Conservation (phyloP, 2,888 invertebrate genomes). For the Calameuta idolon region DNA sequence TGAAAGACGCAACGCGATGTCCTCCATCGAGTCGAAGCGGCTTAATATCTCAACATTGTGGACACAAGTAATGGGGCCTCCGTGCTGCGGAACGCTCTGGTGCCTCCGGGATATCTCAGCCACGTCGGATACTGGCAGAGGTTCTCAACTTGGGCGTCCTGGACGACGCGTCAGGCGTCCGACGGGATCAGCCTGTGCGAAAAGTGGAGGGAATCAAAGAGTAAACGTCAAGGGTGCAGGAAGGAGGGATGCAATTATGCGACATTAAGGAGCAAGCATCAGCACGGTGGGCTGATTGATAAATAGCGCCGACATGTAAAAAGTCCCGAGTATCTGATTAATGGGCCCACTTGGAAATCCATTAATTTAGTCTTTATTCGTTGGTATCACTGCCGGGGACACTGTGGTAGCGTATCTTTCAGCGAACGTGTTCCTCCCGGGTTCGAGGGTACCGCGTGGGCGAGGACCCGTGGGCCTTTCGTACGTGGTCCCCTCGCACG, state of each 20-base stretch:
- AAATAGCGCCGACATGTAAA: constrained; percentile 7
- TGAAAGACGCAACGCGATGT: constrained; percentile 8
- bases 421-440: constrained; percentile 1
- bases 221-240: neutral
- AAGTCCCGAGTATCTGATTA: constrained; percentile 15
- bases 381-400: neutral
- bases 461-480: neutral
- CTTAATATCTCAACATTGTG: constrained; percentile 62
- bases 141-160: neutral
- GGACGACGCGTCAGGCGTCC: neutral
- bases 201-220: neutral
- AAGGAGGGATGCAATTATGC: neutral
- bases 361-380: constrained; percentile 14
- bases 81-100: constrained; percentile 45
- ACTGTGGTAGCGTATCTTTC: neutral
- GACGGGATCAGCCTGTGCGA: neutral
- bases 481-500: neutral
- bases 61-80: constrained; percentile 60
- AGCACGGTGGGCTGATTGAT: neutral
- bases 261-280: neutral
- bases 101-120: constrained; percentile 35
- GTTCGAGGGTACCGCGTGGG: constrained; percentile 8
- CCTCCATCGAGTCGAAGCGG: constrained; percentile 54
- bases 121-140: constrained; percentile 31
- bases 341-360: constrained; percentile 3